phyloP scores from a whole-genome alignment of 1,140 invertebrate species.

The Riptortus pedestris region DNA sequence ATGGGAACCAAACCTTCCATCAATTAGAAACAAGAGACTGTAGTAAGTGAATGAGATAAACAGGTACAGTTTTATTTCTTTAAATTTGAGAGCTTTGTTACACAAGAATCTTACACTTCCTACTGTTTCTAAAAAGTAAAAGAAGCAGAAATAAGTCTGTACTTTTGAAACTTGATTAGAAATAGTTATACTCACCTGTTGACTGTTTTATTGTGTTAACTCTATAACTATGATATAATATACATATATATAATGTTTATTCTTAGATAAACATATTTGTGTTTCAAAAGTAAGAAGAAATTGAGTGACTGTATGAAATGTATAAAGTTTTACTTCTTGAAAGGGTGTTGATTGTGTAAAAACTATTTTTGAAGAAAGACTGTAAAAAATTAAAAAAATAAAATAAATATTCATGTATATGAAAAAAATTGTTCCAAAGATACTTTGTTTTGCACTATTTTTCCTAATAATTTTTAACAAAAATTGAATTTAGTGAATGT shows the following conservation, averaged over 20 bases:
- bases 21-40: background rate
- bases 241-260: constrained; percentile 24
- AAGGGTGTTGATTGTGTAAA: background rate
- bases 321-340: background rate
- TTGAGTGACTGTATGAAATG: constrained; percentile 4
- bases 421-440: no score
- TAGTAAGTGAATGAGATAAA: background rate
- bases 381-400: constrained; percentile 26
- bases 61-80: constrained; percentile 1
- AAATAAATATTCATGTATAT: no score
- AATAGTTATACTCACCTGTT: constrained; percentile 19
- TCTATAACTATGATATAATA: constrained; percentile 16
- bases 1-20: no score
- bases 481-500: no score
- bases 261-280: constrained; percentile 19
- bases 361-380: constrained; percentile 31
- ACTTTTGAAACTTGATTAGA: constrained; percentile 7
- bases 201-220: constrained; percentile 25
- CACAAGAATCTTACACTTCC: no score
- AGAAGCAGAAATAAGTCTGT: background rate
- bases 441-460: no score
- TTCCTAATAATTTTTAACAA: no score
- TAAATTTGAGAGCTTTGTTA: no score
- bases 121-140: no score
- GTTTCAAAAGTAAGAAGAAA: constrained; percentile 17